These are phyloP conservation scores for Drosophila malerkotliana DNA, from an alignment of 1,140 invertebrate genomes.

Conservation along the genomic window DNA sequence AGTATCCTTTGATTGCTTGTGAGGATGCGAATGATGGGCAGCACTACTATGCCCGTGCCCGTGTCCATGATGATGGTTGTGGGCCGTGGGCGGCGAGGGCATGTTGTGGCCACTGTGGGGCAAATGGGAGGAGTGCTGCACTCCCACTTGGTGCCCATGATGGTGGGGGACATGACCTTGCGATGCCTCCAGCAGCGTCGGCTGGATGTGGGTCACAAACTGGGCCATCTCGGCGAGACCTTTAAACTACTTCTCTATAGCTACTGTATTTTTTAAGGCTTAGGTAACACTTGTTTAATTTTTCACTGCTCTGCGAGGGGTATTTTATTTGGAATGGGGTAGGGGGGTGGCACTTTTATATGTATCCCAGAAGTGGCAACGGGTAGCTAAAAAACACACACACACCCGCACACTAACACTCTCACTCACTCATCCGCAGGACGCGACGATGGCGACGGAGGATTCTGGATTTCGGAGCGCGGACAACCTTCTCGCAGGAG, in stretches of 20 bases:
- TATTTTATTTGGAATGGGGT: neutral
- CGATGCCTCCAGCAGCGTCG: slow-evolving; percentile 85
- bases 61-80: slow-evolving; percentile 79
- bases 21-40: slow-evolving; percentile 49
- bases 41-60: slow-evolving; percentile 53
- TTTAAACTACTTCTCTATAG: slow-evolving; percentile 14
- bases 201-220: slow-evolving; percentile 86
- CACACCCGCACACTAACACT: slow-evolving; percentile 15
- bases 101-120: slow-evolving; percentile 83
- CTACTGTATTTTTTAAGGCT: slow-evolving; percentile 23
- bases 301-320: slow-evolving; percentile 32
- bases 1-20: slow-evolving; percentile 40
- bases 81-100: slow-evolving; percentile 75
- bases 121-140: slow-evolving; percentile 80
- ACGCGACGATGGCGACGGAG: slow-evolving; percentile 43
- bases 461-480: slow-evolving; percentile 47
- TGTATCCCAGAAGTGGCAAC: slow-evolving; percentile 58
- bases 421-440: slow-evolving; percentile 30
- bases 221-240: slow-evolving; percentile 83
- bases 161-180: slow-evolving; percentile 85
- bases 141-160: slow-evolving; percentile 80
- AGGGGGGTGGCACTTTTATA: slow-evolving; percentile 26
- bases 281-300: slow-evolving; percentile 65
- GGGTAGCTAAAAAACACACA: slow-evolving; percentile 37
- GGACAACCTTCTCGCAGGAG: slow-evolving; percentile 83